Evolutionary conservation across 2,888 invertebrate genomes (phyloP).

Genomic region (Gonocerus acuteangulatus): DNA sequence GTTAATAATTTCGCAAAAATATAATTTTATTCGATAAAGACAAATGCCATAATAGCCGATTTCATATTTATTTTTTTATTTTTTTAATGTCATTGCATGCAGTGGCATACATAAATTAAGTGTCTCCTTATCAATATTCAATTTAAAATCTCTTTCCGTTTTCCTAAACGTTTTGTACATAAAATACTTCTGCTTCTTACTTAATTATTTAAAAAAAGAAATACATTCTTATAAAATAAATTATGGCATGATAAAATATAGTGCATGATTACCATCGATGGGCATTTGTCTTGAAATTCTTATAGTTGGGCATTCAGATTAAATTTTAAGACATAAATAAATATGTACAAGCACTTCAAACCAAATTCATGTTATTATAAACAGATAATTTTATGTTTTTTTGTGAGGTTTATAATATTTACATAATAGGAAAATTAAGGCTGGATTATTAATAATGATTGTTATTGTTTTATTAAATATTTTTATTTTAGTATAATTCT

Average conservation of each 20-base stretch:
- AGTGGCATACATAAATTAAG: conserved; percentile 4
- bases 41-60: conserved; percentile 26
- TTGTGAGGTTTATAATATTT: background rate
- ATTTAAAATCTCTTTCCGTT: background rate
- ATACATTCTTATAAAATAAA: conserved; percentile 7
- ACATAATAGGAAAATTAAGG: conserved; percentile 13
- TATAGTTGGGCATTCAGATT: conserved; percentile 21
- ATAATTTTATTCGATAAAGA: conserved; percentile 15
- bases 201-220: conserved; percentile 11
- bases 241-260: conserved; percentile 14
- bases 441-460: conserved; percentile 16
- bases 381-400: background rate
- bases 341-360: background rate
- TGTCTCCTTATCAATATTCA: background rate
- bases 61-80: background rate
- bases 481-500: conserved; percentile 21
- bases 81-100: conserved; percentile 20
- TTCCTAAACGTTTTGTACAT: background rate
- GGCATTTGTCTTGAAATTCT: conserved; percentile 27
- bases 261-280: conserved; percentile 18
- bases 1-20: conserved; percentile 9
- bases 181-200: conserved; percentile 2
- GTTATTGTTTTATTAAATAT: conserved; percentile 23
- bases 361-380: background rate
- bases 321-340: background rate